phyloP scores from a whole-genome alignment of 2,888 invertebrate genomes.

The Rotaria magnacalcarata region DNA sequence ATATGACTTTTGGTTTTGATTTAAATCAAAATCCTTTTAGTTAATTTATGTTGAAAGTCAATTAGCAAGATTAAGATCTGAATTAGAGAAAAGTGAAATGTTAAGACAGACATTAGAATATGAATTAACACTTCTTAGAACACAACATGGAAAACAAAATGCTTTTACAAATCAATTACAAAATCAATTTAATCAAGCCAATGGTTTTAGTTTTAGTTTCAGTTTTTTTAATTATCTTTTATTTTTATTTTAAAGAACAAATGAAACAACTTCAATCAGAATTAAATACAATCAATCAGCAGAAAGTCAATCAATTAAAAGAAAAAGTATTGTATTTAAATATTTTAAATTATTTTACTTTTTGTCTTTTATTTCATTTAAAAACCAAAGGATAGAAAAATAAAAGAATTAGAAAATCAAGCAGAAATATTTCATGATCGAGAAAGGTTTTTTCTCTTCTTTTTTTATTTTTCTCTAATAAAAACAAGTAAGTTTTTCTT shows the following conservation, averaged over 20 bases:
- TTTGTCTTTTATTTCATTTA: too few species aligned
- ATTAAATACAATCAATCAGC: not conserved
- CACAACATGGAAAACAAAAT: not conserved
- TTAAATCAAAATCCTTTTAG: too few species aligned
- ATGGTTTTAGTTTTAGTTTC: too few species aligned
- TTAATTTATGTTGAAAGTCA: not conserved
- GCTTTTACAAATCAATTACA: not conserved
- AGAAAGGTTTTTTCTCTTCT: not conserved
- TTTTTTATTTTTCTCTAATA: too few species aligned
- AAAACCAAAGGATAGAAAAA: not conserved
- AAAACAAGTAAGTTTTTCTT: too few species aligned
- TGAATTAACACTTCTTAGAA: slow-evolving; percentile 4
- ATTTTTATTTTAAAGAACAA: not conserved
- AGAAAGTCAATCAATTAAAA: too few species aligned
- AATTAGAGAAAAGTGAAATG: slow-evolving; percentile 4
- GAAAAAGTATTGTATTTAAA: too few species aligned
- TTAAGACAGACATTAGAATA: not conserved
- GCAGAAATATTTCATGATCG: not conserved
- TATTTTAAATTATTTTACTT: too few species aligned
- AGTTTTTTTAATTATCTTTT: too few species aligned
- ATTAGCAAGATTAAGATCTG: not conserved
- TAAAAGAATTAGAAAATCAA: not conserved
- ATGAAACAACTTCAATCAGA: not conserved
- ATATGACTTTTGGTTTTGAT: not conserved
- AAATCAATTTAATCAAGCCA: not conserved